Evolutionary conservation across 2,888 invertebrate genomes (phyloP).

Genomic region (Cybosia mesomella): DNA sequence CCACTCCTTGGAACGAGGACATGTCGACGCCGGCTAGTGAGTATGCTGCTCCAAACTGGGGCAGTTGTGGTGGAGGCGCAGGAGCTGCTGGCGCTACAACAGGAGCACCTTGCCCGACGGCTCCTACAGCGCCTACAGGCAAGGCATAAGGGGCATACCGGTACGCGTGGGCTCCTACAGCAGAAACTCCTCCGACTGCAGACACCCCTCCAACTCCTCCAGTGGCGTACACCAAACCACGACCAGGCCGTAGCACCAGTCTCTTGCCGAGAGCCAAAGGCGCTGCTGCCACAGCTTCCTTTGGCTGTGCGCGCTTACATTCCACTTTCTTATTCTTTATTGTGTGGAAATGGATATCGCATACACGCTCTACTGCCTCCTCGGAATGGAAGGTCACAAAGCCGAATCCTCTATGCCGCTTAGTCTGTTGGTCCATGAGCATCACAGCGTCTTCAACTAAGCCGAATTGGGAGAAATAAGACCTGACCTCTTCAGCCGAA

Average conservation of each 20-base stretch:
- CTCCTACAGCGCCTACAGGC: conserved; percentile 61
- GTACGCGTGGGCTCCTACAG: conserved; percentile 78
- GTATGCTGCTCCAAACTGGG: conserved; percentile 91
- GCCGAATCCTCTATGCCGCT: conserved; percentile 96
- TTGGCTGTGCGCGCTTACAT: conserved; percentile 97
- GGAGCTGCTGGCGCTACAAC: conserved; percentile 84
- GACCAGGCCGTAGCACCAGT: conserved; percentile 90
- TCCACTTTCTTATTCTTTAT: conserved; percentile 96
- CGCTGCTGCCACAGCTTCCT: conserved; percentile 92
- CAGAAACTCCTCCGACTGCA: conserved; percentile 69
- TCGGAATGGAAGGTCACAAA: conserved; percentile 97
- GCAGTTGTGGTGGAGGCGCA: conserved; percentile 87
- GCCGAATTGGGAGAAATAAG: conserved; percentile 96
- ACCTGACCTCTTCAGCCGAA: conserved; percentile 95
- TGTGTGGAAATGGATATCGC: conserved; percentile 97
- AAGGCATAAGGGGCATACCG: conserved; percentile 86
- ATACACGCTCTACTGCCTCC: conserved; percentile 96
- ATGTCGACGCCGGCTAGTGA: conserved; percentile 96
- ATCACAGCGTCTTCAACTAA: conserved; percentile 96
- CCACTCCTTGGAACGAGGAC: conserved; percentile 96
- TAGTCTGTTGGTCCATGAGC: conserved; percentile 98
- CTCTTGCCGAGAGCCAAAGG: conserved; percentile 91
- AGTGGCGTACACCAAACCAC: conserved; percentile 88
- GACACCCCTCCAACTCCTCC: conserved; percentile 75
- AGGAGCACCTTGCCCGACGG: conserved; percentile 64